These are phyloP conservation scores for Dione vanillae DNA, from an alignment of 2,888 invertebrate genomes.

Conservation along the genomic window DNA sequence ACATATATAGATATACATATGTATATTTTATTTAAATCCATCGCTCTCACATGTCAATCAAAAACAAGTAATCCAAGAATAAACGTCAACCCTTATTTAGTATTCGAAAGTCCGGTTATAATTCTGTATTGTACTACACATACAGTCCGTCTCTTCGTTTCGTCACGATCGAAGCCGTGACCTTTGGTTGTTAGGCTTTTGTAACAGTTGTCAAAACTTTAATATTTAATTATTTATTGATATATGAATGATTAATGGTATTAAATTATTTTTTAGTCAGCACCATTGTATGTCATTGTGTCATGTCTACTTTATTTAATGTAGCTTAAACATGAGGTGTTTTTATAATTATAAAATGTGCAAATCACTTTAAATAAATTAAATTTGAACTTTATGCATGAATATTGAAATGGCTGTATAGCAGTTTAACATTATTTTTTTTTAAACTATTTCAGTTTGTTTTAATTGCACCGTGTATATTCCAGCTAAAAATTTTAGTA, in stretches of 20 bases:
- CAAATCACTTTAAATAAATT: no score
- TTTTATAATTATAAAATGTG: no score
- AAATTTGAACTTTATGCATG: no score
- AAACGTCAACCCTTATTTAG: constrained; percentile 24
- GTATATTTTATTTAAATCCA: not conserved
- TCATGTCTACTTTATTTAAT: not conserved
- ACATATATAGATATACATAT: not conserved
- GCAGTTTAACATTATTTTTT: no score
- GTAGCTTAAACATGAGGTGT: not conserved
- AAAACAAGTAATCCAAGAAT: constrained; percentile 25
- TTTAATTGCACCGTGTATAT: no score
- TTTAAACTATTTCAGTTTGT: no score
- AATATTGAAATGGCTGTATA: no score
- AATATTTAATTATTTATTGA: constrained; percentile 19
- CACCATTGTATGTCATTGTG: not conserved
- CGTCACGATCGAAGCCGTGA: constrained; percentile 30
- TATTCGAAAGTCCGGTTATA: constrained; percentile 29
- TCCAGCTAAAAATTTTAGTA: no score
- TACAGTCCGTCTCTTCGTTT: constrained; percentile 16
- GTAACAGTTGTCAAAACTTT: constrained; percentile 23
- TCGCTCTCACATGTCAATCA: not conserved
- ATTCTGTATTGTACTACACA: constrained; percentile 1
- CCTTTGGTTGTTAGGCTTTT: constrained; percentile 24
- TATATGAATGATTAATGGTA: constrained; percentile 8
- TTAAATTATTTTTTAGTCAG: not conserved